Evolutionary conservation across 92 coral and sea anemone genomes (phyloP).

Genomic region (Heliopora coerulea): DNA sequence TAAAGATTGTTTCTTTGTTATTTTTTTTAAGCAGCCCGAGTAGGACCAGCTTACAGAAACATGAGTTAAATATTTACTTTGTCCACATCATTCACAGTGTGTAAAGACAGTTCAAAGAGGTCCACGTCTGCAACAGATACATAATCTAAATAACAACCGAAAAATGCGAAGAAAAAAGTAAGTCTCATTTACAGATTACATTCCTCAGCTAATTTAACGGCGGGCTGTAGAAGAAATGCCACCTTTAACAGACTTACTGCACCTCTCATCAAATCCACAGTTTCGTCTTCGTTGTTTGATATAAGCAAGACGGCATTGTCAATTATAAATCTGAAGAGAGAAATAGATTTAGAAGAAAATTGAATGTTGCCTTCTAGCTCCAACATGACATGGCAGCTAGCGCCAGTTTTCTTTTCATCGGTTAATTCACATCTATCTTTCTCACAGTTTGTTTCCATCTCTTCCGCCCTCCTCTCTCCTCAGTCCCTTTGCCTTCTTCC

Average conservation of each 20-base stretch:
- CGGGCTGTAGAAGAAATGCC: too few relatives aligned
- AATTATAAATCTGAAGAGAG: slow-evolving; percentile 69
- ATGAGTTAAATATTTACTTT: slow-evolving; percentile 44
- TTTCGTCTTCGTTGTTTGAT: slow-evolving; percentile 86
- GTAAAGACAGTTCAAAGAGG: slow-evolving; percentile 83
- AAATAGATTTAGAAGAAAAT: neutral
- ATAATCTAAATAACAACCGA: slow-evolving; percentile 61
- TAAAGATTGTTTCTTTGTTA: too few relatives aligned
- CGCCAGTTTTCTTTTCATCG: too few relatives aligned
- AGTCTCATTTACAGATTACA: too few relatives aligned
- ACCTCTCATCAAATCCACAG: slow-evolving; percentile 67
- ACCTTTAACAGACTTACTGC: slow-evolving; percentile 35
- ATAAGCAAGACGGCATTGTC: slow-evolving; percentile 90
- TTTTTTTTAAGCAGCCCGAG: too few relatives aligned
- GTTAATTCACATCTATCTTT: neutral
- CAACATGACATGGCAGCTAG: too few relatives aligned
- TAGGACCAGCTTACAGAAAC: too few relatives aligned
- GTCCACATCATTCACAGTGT: slow-evolving; percentile 78
- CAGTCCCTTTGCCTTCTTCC: neutral
- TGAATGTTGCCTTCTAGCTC: neutral
- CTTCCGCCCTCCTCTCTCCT: neutral
- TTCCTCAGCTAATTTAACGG: too few relatives aligned
- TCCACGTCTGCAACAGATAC: slow-evolving; percentile 93
- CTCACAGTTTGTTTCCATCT: neutral
- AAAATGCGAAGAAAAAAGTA: neutral